A percentile compares a stretch with the other conserved stretches of the same genome.
Evolutionary conservation across 2,113 vertebrate genomes (phyloP).

Genomic region (Ophiodon elongatus): DNA sequence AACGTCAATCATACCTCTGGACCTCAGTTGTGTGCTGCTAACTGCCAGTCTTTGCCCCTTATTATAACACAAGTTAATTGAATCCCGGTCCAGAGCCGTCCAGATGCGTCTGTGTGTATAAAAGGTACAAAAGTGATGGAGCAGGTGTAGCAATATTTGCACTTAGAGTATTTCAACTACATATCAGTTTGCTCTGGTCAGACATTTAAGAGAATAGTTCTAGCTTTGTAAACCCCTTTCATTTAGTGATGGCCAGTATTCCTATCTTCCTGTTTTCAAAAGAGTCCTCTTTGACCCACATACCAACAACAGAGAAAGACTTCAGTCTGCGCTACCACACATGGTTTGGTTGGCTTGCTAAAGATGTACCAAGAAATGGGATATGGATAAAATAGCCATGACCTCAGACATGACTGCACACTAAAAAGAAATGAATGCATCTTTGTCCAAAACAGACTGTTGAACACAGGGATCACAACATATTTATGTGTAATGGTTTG

Average conservation of each 20-base stretch:
- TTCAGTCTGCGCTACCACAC: conserved; percentile 62
- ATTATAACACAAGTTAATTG: conserved; percentile 87
- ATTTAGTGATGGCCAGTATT: conserved; percentile 81
- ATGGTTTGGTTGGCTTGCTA: conserved; percentile 70
- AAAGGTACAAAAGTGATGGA: conserved; percentile 81
- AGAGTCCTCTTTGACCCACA: conserved; percentile 86
- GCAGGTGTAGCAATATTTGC: conserved; percentile 83
- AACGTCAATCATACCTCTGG: conserved; percentile 77
- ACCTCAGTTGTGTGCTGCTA: conserved; percentile 78
- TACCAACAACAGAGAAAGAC: conserved; percentile 80
- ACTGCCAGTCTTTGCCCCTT: conserved; percentile 80
- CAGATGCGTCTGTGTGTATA: conserved; percentile 76
- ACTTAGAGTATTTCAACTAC: conserved; percentile 81
- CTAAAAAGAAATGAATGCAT: conserved; percentile 79
- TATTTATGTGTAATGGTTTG: conserved; percentile 75
- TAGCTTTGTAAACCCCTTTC: conserved; percentile 83
- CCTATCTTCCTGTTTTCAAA: conserved; percentile 83
- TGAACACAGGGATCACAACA: conserved; percentile 80
- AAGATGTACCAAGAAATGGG: conserved; percentile 82
- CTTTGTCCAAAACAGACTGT: conserved; percentile 73
- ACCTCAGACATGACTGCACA: conserved; percentile 79
- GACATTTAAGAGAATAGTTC: conserved; percentile 78
- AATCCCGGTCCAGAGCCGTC: conserved; percentile 79
- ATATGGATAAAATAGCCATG: conserved; percentile 85
- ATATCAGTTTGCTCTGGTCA: conserved; percentile 81